These are phyloP conservation scores for Eupithecia centaureata DNA, from an alignment of 2,888 invertebrate genomes.

Conservation along the genomic window DNA sequence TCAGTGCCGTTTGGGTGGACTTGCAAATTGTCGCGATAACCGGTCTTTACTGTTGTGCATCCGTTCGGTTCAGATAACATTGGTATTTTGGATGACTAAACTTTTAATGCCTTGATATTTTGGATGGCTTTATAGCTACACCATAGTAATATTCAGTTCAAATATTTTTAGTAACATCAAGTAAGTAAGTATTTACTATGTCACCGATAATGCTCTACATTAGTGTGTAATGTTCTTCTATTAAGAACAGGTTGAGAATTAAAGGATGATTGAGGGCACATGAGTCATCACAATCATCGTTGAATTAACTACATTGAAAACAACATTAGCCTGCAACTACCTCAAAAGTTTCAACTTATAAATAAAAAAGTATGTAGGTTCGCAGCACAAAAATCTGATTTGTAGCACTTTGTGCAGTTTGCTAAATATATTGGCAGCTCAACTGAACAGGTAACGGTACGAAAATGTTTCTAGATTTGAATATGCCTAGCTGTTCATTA, in stretches of 20 bases:
- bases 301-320: background rate
- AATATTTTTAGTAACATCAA: background rate
- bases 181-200: background rate
- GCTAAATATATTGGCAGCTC: slow-evolving; percentile 37
- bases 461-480: slow-evolving; percentile 27
- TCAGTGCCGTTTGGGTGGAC: slow-evolving; percentile 30
- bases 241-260: background rate
- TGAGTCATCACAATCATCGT: background rate
- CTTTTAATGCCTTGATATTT: slow-evolving; percentile 26
- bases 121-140: slow-evolving; percentile 14
- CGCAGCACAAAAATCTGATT: background rate
- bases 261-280: background rate
- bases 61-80: slow-evolving; percentile 47
- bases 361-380: background rate
- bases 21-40: slow-evolving; percentile 45
- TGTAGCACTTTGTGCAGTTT: slow-evolving; percentile 37
- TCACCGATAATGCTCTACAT: background rate
- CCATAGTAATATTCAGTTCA: background rate
- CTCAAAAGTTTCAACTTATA: background rate
- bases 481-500: slow-evolving; percentile 19
- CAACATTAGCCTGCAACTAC: background rate
- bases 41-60: slow-evolving; percentile 45
- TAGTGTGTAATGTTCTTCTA: slow-evolving; percentile 1
- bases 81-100: slow-evolving; percentile 40
- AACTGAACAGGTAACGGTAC: slow-evolving; percentile 32